Percentiles rank a stretch among this genome's conserved stretches.
Conservation (phyloP, 2,797 vertebrate genomes). For the Sebastolobus altivelis region DNA sequence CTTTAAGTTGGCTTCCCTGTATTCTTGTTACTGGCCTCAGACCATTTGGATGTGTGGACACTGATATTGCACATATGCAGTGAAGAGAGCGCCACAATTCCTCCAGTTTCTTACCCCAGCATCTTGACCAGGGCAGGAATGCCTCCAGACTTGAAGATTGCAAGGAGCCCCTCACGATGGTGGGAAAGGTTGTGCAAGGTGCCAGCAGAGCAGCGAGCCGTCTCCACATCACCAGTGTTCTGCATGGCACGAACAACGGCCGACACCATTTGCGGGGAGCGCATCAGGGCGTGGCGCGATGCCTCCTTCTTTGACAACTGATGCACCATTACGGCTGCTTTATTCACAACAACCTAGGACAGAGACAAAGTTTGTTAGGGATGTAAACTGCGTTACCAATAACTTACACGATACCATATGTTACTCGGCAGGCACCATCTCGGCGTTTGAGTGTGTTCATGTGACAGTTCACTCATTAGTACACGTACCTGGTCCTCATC, state of each 20-base stretch:
- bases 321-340: conserved; percentile 99
- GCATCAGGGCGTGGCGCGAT: conserved; percentile 97
- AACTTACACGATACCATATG: neutral
- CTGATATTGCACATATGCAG: neutral
- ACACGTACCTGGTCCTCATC: conserved; percentile 96
- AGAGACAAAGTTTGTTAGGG: conserved; percentile 4
- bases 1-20: neutral
- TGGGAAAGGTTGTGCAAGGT: conserved; percentile 98
- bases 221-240: conserved; percentile 97
- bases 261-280: conserved; percentile 98
- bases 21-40: neutral
- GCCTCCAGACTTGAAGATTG: conserved; percentile 98
- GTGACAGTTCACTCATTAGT: neutral
- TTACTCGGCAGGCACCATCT: neutral
- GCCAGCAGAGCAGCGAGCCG: conserved; percentile 96
- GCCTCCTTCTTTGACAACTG: conserved; percentile 99
- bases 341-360: conserved; percentile 96
- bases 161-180: conserved; percentile 95
- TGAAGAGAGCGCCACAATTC: neutral
- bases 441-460: neutral
- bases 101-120: conserved; percentile 90
- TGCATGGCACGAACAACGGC: conserved; percentile 99
- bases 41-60: neutral
- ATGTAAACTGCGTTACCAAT: neutral
- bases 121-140: conserved; percentile 98